Conservation (phyloP, 2,888 invertebrate species). For the Catocala sponsa region DNA sequence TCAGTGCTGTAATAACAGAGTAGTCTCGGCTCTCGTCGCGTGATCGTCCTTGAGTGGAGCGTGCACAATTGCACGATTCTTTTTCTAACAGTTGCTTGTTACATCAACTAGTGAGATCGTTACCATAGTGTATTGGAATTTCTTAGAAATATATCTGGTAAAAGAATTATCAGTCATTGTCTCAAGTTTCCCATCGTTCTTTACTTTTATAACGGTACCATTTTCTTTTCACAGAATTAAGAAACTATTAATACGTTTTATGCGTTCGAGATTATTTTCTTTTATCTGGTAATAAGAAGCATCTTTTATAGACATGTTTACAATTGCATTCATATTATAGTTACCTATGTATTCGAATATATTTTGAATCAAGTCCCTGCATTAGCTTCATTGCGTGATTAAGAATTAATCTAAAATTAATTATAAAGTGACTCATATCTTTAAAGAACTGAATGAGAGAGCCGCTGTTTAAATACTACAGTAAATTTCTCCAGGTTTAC, state of each 20-base stretch:
- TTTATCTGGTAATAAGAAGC: too few relatives aligned
- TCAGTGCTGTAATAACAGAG: constrained; percentile 64
- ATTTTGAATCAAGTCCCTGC: too few relatives aligned
- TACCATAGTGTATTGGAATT: constrained; percentile 55
- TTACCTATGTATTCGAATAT: too few relatives aligned
- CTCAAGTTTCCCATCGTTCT: constrained; percentile 52
- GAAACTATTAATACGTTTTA: constrained; percentile 14
- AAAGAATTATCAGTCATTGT: constrained; percentile 58
- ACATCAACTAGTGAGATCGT: constrained; percentile 59
- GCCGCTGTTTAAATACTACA: too few relatives aligned
- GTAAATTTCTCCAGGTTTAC: too few relatives aligned
- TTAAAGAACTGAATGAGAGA: too few relatives aligned
- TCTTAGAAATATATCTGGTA: constrained; percentile 50
- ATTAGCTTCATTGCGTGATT: too few relatives aligned
- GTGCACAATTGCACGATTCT: constrained; percentile 75
- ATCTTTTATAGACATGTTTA: too few relatives aligned
- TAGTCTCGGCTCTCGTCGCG: constrained; percentile 60
- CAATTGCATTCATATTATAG: too few relatives aligned
- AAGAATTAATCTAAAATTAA: too few relatives aligned
- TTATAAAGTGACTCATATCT: too few relatives aligned
- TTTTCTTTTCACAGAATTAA: constrained; percentile 29
- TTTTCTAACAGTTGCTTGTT: constrained; percentile 55
- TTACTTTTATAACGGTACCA: constrained; percentile 12
- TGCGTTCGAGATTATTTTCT: not conserved
- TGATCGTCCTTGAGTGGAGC: constrained; percentile 76